Conservation (phyloP, 1,140 invertebrate genomes). For the Campoletis sonorensis region DNA sequence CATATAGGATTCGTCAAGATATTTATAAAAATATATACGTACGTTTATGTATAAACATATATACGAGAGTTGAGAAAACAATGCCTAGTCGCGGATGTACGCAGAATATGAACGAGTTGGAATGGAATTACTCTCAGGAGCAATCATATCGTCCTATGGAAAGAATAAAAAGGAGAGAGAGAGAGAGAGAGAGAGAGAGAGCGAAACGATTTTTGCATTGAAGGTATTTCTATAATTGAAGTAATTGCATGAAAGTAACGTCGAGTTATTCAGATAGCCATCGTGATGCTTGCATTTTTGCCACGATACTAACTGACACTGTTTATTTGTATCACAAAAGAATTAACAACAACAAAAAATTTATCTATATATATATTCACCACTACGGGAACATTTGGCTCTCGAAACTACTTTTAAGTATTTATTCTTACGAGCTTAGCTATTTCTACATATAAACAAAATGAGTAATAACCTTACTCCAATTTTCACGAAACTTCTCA, state of each 20-base stretch:
- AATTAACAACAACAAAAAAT: conserved; percentile 3
- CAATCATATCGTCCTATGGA: conserved; percentile 33
- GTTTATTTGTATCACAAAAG: conserved; percentile 19
- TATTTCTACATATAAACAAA: not conserved
- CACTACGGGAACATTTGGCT: conserved; percentile 10
- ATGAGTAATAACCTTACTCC: not conserved
- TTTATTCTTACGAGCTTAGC: not conserved
- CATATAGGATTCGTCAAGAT: not conserved
- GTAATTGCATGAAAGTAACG: conserved; percentile 62
- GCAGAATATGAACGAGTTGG: conserved; percentile 41
- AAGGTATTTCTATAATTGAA: conserved; percentile 57
- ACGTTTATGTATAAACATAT: not conserved
- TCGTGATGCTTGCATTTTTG: conserved; percentile 12
- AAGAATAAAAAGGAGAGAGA: too few species aligned
- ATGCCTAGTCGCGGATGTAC: conserved; percentile 33
- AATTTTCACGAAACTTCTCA: conserved; percentile 20
- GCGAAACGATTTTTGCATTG: conserved; percentile 50
- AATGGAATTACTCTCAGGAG: conserved; percentile 40
- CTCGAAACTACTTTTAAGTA: conserved; percentile 29
- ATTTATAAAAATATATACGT: not conserved
- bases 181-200: conserved; percentile 42
- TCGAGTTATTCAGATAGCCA: conserved; percentile 37
- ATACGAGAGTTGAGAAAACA: conserved; percentile 21
- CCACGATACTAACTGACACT: conserved; percentile 12
- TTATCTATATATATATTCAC: too few species aligned